Conservation (phyloP, 2,113 vertebrate genomes). For the Bos taurus region ARS-UCD2.0 NC_037334.1:92688501-92689000, state of each 20-base stretch:
- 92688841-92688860: constrained; percentile 53
- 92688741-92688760: constrained; percentile 42
- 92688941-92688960: constrained; percentile 29
- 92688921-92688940: neutral
- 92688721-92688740: constrained; percentile 15
- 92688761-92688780: constrained; percentile 43
- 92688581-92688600: constrained; percentile 17
- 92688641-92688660: constrained; percentile 7
- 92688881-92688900: constrained; percentile 33
- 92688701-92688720: constrained; percentile 38
- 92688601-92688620: constrained; percentile 40
- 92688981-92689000: constrained; percentile 13
- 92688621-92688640: constrained; percentile 23
- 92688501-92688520: constrained; percentile 45
- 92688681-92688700: neutral
- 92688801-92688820: constrained; percentile 64
- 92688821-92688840: constrained; percentile 49
- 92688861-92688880: constrained; percentile 60
- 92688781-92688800: constrained; percentile 58
- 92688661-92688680: constrained; percentile 33
- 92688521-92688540: constrained; percentile 3
- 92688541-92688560: constrained; percentile 28
- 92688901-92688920: constrained; percentile 45
- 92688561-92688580: constrained; percentile 53
- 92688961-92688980: constrained; percentile 10